Evolutionary conservation across 92 coral and sea anemone genomes (phyloP).

Genomic region (Zoanthus sansibaricus): DNA sequence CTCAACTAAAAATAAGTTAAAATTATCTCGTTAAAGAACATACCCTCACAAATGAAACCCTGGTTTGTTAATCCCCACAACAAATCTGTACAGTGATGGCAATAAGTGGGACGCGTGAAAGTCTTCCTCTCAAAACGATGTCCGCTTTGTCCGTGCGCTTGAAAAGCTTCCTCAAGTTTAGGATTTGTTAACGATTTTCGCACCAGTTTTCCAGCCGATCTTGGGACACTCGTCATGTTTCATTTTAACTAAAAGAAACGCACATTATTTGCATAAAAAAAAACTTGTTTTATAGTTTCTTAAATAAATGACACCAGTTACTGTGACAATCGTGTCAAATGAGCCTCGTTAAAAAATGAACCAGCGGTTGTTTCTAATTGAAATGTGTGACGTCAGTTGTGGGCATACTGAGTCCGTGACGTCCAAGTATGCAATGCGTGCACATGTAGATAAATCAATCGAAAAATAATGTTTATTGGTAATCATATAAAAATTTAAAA

Average conservation of each 20-base stretch:
- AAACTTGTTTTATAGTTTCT: neutral
- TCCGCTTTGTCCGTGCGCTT: conserved; percentile 96
- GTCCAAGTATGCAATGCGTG: neutral
- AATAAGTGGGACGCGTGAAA: conserved; percentile 89
- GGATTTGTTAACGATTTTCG: conserved; percentile 71
- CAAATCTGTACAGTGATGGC: conserved; percentile 95
- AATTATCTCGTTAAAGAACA: conserved; percentile 9
- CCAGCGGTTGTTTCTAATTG: conserved; percentile 26
- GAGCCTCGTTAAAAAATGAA: conserved; percentile 9
- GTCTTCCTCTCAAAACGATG: conserved; percentile 87
- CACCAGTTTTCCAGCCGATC: conserved; percentile 18
- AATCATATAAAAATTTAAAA: too few species aligned
- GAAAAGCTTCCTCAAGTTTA: conserved; percentile 81
- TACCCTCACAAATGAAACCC: conserved; percentile 93
- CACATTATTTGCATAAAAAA: neutral
- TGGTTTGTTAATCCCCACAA: conserved; percentile 97
- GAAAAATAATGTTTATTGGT: too few species aligned
- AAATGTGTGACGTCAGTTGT: conserved; percentile 2
- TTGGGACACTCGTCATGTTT: conserved; percentile 27
- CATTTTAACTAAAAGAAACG: neutral
- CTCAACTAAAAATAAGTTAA: neutral
- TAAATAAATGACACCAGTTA: neutral
- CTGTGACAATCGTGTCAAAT: neutral
- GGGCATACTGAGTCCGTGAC: neutral
- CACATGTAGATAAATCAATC: too few species aligned